Evolutionary conservation across 1,140 invertebrate species (phyloP), one percentile per base, ranked within the genome.

Genomic region (Chymomyza costata): DNA sequence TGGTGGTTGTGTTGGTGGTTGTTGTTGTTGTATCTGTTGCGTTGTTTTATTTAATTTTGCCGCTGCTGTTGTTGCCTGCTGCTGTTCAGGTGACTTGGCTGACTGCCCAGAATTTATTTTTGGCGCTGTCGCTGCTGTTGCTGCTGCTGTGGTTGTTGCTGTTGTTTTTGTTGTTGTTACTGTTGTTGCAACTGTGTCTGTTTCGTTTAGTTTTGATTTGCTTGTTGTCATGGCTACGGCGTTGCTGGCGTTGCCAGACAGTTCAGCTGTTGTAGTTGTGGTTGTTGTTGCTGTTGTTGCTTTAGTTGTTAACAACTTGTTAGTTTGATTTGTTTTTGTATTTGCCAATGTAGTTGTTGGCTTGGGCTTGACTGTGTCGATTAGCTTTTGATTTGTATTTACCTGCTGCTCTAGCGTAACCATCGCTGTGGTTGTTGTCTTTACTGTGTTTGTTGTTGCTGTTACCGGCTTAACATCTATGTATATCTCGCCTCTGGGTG

Each of bases 21-120:
- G 59, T 37, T 44, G 46, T 28, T 55, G 18, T 37, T 53, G 49
- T 52, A 35, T 21, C 49, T 46, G 51, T 52, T 56, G 62, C 51
- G 73, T 76, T 78, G 65, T 78, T 73, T 81, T 81, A 81, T 73
- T 73, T 65, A 68, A 58, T 73, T 81, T 81, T 28, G 66, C 53
- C 58, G 60, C 41, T 41, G 52, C 39, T 70, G 32, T 16, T 35
- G 35, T 32, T 46, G 51, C 55, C 45, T 74, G 60, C 71, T 78
- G 67, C 81, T 73, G 69, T 85, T 85, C 83, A 85, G 83, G 83
- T 85, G 83, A 85, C 83, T 85, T 85, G 83, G 83, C 80, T 57
- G 41, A 30, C 50, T 82, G 82, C 83, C 83, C 83, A 64, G 18
- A 60, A 65, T 78, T 80, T 84, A 84, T 84, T 84, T 84, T 84